Percentiles rank a stretch among this genome's conserved stretches.
Evolutionary conservation across 2,888 invertebrate genomes (phyloP).

Genomic region (Pecten maximus): DNA sequence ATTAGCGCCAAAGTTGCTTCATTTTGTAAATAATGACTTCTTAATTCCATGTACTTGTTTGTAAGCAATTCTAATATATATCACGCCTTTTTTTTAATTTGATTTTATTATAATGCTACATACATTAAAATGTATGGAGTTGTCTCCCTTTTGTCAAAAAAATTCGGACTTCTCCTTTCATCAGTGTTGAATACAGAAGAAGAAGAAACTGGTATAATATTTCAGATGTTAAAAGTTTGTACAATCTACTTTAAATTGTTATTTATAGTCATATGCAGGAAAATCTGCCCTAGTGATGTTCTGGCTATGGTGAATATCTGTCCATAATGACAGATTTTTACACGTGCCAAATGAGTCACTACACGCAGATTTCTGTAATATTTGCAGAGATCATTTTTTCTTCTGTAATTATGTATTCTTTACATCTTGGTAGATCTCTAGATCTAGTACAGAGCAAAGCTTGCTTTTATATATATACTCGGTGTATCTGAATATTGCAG

Average conservation of each 20-base stretch:
- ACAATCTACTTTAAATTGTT: constrained; percentile 10
- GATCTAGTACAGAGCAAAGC: neutral
- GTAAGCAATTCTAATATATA: neutral
- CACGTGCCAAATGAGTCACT: neutral
- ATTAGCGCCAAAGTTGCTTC: constrained; percentile 6
- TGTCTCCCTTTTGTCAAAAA: constrained; percentile 11
- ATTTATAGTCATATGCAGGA: neutral
- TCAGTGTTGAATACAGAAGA: constrained; percentile 2
- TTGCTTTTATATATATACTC: constrained; percentile 21
- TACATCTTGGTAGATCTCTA: neutral
- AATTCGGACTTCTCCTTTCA: neutral
- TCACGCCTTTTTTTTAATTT: neutral
- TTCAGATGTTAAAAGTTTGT: constrained; percentile 25
- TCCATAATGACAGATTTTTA: neutral
- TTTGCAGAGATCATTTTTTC: neutral
- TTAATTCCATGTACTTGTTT: constrained; percentile 13
- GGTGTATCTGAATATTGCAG: neutral
- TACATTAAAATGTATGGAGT: neutral
- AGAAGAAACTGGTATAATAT: neutral
- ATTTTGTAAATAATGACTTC: neutral
- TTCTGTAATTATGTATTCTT: constrained; percentile 1
- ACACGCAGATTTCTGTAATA: neutral
- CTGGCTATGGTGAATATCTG: neutral
- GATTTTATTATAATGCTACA: neutral
- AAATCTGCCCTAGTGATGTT: neutral